phyloP scores from a whole-genome alignment of 2,888 invertebrate species.

The Dicroscelio sp. region DNA sequence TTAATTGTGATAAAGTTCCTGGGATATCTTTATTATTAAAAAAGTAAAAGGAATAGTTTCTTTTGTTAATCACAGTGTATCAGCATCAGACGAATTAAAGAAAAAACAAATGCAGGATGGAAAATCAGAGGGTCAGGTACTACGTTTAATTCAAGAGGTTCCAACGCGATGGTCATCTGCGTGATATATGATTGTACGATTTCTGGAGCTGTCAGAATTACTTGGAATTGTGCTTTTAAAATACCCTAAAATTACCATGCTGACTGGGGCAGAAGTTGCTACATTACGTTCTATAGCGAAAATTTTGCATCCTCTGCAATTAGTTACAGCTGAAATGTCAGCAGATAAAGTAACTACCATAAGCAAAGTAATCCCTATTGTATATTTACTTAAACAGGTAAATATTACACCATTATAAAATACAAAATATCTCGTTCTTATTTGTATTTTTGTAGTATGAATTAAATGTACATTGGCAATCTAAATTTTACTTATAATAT shows the following conservation, averaged over 20 bases:
- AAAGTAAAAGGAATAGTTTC: slow-evolving; percentile 80
- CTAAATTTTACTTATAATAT: no score
- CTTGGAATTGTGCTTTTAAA: slow-evolving; percentile 33
- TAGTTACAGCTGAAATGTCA: slow-evolving; percentile 87
- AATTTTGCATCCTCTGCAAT: slow-evolving; percentile 86
- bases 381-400: slow-evolving; percentile 68
- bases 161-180: slow-evolving; percentile 74
- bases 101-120: slow-evolving; percentile 73
- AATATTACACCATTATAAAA: no score
- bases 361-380: slow-evolving; percentile 87
- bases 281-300: slow-evolving; percentile 85
- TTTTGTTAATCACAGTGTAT: slow-evolving; percentile 72
- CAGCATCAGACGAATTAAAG: slow-evolving; percentile 76
- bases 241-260: slow-evolving; percentile 37
- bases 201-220: slow-evolving; percentile 28
- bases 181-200: slow-evolving; percentile 44
- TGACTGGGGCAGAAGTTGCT: slow-evolving; percentile 84
- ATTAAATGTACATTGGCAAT: no score
- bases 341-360: slow-evolving; percentile 86
- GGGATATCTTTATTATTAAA: no score
- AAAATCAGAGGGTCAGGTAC: slow-evolving; percentile 72
- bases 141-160: slow-evolving; percentile 76
- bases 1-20: no score
- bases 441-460: no score
- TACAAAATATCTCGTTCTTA: no score